Percentiles rank a stretch among this genome's conserved stretches.
Conservation (phyloP, 2,797 vertebrate species). For the Coilia nasus region DNA sequence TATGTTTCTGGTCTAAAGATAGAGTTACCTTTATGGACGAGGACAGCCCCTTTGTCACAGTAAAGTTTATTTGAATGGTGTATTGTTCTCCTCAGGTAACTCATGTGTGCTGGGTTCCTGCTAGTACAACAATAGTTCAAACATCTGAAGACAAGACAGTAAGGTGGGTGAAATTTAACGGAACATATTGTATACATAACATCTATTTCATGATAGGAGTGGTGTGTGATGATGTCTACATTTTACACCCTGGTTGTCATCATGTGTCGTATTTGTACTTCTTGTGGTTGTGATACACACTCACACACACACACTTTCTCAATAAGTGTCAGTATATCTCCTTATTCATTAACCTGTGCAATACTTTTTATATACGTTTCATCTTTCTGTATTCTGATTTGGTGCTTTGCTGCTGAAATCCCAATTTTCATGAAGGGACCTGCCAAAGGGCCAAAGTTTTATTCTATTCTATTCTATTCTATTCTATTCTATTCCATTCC, state of each 20-base stretch:
- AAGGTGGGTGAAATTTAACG: conserved; percentile 74
- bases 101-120: conserved; percentile 94
- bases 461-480: too few relatives aligned
- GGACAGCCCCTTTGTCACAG: not conserved
- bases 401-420: too few relatives aligned
- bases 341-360: too few relatives aligned
- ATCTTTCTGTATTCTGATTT: too few relatives aligned
- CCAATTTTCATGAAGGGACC: too few relatives aligned
- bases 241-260: not conserved
- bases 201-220: not conserved
- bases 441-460: too few relatives aligned
- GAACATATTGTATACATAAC: not conserved
- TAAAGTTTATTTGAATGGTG: not conserved
- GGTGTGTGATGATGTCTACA: not conserved
- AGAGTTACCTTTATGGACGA: not conserved
- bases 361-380: too few relatives aligned
- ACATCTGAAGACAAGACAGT: conserved; percentile 93
- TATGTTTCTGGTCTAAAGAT: too few relatives aligned
- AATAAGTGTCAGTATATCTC: too few relatives aligned
- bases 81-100: conserved; percentile 79
- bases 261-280: not conserved
- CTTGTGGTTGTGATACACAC: too few relatives aligned
- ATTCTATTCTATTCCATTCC: too few relatives aligned
- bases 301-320: not conserved
- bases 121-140: conserved; percentile 78